These are phyloP conservation scores for Anas flavirostris DNA, from an alignment of 2,797 vertebrate genomes.

Conservation along the genomic window DNA sequence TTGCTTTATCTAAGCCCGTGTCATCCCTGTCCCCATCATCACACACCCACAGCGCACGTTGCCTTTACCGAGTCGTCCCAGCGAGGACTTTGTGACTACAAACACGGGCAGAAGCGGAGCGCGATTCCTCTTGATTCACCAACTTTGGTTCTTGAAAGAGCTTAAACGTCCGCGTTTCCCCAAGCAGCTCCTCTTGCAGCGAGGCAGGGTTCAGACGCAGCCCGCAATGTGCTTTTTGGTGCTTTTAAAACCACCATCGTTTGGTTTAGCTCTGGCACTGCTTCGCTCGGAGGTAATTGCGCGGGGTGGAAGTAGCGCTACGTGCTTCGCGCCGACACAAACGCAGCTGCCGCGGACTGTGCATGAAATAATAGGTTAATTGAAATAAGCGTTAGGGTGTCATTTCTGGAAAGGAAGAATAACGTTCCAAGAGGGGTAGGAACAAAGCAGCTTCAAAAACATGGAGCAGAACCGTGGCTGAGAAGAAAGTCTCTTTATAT, in stretches of 20 bases:
- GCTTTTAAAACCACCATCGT: slow-evolving; percentile 3
- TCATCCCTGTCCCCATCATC: not conserved
- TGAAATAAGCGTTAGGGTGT: not conserved
- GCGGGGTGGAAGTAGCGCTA: not conserved
- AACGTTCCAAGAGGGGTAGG: not conserved
- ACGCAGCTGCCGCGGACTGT: not conserved
- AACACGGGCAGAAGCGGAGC: fast-evolving
- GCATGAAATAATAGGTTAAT: slow-evolving; percentile 22
- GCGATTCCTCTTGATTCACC: not conserved
- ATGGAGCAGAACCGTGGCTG: not conserved
- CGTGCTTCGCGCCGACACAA: not conserved
- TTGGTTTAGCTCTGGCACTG: not conserved
- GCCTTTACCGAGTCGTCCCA: not conserved
- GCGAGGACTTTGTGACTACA: not conserved
- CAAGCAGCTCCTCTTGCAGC: not conserved
- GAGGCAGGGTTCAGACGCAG: slow-evolving; percentile 15
- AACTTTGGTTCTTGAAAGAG: slow-evolving; percentile 35
- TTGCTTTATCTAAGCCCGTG: not conserved
- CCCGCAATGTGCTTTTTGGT: not conserved
- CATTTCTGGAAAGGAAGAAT: not conserved
- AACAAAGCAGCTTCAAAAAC: slow-evolving; percentile 36
- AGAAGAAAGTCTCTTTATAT: slow-evolving; percentile 54
- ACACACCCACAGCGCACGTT: not conserved
- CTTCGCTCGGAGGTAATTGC: not conserved
- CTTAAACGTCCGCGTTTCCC: not conserved